These are phyloP conservation scores for Puntigrus tetrazona DNA, from an alignment of 2,113 vertebrate genomes.

Conservation along the genomic window DNA sequence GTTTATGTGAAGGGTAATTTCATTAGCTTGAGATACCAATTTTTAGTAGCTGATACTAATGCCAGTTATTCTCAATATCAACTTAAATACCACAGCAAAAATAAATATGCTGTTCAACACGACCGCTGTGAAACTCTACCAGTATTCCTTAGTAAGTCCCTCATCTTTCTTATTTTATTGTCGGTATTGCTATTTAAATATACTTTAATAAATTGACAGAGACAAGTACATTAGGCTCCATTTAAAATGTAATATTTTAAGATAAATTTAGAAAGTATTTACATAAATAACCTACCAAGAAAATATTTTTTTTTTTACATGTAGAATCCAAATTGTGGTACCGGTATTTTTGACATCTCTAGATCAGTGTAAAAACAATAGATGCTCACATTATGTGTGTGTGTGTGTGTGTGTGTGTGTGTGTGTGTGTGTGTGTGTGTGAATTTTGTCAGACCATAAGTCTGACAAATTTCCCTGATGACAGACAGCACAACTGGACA, in stretches of 20 bases:
- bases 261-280: not conserved
- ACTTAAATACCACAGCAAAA: not conserved
- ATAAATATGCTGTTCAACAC: not conserved
- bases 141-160: not conserved
- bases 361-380: not conserved
- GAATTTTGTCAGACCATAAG: not conserved
- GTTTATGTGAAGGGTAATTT: not conserved
- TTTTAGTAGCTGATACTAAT: not conserved
- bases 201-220: not conserved
- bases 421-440: not conserved
- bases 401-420: not conserved
- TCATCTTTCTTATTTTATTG: not conserved
- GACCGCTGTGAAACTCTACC: not conserved
- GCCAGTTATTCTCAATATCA: not conserved
- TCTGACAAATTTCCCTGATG: not conserved
- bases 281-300: not conserved
- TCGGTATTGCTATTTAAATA: not conserved
- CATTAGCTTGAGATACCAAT: not conserved
- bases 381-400: not conserved
- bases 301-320: not conserved
- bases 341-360: not conserved
- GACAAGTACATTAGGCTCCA: not conserved
- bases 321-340: not conserved
- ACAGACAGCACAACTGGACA: conserved; percentile 38
- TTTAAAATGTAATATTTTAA: not conserved